Percentiles rank a stretch among this genome's conserved stretches.
Conservation (phyloP, 2,113 vertebrate genomes). For the Elanus axillaris region DNA sequence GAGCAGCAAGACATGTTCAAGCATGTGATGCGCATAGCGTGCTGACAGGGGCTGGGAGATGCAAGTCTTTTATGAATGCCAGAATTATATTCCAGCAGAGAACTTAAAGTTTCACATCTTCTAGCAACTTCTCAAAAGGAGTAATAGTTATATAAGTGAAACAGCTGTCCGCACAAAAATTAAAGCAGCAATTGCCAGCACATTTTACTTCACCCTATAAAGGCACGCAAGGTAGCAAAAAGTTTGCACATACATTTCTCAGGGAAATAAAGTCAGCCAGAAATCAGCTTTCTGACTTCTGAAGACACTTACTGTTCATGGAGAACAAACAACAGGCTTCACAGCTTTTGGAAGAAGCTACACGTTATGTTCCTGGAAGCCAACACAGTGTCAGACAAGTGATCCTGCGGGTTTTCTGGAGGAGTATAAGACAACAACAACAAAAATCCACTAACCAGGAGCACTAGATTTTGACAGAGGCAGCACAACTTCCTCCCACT, state of each 20-base stretch:
- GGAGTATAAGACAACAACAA: background rate
- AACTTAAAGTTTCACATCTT: slow-evolving; percentile 1
- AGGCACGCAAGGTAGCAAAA: background rate
- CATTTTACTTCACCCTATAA: background rate
- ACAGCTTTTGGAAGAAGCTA: background rate
- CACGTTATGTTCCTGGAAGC: background rate
- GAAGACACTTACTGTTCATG: background rate
- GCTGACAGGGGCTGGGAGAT: background rate
- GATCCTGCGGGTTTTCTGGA: background rate
- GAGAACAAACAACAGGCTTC: background rate
- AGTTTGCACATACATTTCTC: background rate
- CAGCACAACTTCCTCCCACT: slow-evolving; percentile 32
- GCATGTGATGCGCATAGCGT: background rate
- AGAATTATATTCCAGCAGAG: background rate
- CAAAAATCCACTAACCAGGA: slow-evolving; percentile 9
- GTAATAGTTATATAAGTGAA: background rate
- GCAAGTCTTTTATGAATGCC: background rate
- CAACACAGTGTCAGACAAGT: background rate
- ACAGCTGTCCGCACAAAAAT: slow-evolving; percentile 35
- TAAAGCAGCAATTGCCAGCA: background rate
- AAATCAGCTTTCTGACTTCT: background rate
- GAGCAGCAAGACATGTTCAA: background rate
- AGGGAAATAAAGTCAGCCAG: background rate
- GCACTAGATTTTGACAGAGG: slow-evolving; percentile 48
- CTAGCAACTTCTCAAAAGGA: background rate